A percentile compares a stretch with the other conserved stretches of the same genome.
Evolutionary conservation across 2,888 invertebrate species (phyloP).

Genomic region (Syrphus vitripennis): DNA sequence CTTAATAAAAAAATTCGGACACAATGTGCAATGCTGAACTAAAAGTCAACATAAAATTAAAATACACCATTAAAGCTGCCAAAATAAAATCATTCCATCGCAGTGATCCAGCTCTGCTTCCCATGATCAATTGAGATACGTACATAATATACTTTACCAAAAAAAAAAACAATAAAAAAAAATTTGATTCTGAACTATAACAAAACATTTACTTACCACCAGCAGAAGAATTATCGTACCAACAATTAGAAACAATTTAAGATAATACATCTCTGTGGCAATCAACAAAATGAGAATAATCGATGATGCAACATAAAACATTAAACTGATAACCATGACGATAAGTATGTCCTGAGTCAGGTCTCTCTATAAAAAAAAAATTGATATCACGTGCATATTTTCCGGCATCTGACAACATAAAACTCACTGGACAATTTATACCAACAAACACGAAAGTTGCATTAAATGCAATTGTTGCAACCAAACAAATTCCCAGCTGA

Average conservation of each 20-base stretch:
- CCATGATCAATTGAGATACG: constrained; percentile 33
- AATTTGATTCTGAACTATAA: not conserved
- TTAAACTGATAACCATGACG: not conserved
- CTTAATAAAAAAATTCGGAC: not conserved
- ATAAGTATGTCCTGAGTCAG: not conserved
- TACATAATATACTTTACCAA: constrained; percentile 31
- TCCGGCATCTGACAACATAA: too few species aligned
- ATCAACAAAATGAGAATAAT: not conserved
- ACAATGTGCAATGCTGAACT: not conserved
- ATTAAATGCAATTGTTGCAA: not conserved
- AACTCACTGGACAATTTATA: not conserved
- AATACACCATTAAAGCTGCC: constrained; percentile 40
- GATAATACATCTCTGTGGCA: not conserved
- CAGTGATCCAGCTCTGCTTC: not conserved
- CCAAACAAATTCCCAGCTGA: not conserved
- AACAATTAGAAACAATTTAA: not conserved
- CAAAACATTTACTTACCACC: not conserved
- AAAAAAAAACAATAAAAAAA: not conserved
- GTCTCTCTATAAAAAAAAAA: not conserved
- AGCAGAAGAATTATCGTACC: not conserved
- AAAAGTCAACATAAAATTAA: constrained; percentile 14
- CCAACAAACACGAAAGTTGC: not conserved
- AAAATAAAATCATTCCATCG: constrained; percentile 47
- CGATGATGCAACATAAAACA: not conserved
- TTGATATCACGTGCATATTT: not conserved